Base-by-base conservation (phyloP, 2,888 invertebrate species). In the Brachynemurus nebulosus region DNA sequence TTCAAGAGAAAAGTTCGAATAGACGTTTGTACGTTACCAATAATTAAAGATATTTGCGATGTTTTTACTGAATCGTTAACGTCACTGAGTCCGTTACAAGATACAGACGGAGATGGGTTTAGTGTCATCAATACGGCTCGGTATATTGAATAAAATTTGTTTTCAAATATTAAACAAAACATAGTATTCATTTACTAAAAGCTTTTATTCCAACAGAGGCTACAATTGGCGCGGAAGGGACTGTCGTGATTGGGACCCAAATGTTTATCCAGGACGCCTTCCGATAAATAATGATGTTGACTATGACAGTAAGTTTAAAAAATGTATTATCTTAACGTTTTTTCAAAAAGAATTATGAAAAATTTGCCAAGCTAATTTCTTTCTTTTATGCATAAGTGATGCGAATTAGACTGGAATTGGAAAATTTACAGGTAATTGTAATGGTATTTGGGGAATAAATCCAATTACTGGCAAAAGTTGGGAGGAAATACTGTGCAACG, bases 221-320 rank as follows among this genome's bases (percentile, higher is more conserved):
- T 51, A 56, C 6, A 53, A 57, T 47, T 60, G 60, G 60, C 55
- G 57, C 47, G 60, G 60, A 3, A 55, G 50, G 47, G 60, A 60
- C 43, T 60, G 60, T 42, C 44, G 49, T 25, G 60, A 60, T 45
- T 49, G 52, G 19, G 52, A 56, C 47, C 30, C 47, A 2, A 40
- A 49, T 19, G 45, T 53, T 2, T 57, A 59, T 50, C 60, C 60
- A 14, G 60, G 60, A 11, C 53, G 56, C 17, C 42, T 45, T 34
- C 52, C 57, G 4, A 18, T 45, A 5, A 42, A 50, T 37, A 48
- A 47, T 6, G 60, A 60, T 49, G 45, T 42, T 17, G 41, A 44
- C 17, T 33, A 39, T 20, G 60, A 60, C 47, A 49, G 55, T 54
- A 45, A 51, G 49, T 47, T 35, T 42, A 27, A 4, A 16, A 27